Percentiles rank a stretch among this genome's conserved stretches.
These are phyloP conservation scores for Oplegnathus fasciatus DNA, from an alignment of 2,113 vertebrate species.

Conservation along the genomic window DNA sequence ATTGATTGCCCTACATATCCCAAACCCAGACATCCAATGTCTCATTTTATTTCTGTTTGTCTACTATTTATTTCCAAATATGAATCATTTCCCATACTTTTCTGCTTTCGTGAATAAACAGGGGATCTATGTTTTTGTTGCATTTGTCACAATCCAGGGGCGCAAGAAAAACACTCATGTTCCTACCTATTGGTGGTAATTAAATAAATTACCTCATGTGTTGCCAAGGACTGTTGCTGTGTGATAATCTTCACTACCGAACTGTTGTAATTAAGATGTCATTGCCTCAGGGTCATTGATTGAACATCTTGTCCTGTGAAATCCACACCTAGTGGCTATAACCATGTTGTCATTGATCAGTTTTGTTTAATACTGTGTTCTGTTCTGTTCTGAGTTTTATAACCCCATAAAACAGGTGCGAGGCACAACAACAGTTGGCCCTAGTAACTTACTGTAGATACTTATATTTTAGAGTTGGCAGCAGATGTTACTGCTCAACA, in stretches of 20 bases:
- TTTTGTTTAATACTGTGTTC: not conserved
- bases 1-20: conserved; percentile 1
- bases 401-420: not conserved
- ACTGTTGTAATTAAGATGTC: conserved; percentile 42
- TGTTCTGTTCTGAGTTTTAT: not conserved
- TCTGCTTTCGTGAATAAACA: not conserved
- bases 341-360: conserved; percentile 46
- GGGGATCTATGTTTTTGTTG: not conserved
- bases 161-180: not conserved
- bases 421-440: not conserved
- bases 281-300: conserved; percentile 47
- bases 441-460: conserved; percentile 5
- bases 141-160: not conserved
- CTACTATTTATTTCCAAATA: not conserved
- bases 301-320: conserved; percentile 34
- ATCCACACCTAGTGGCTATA: conserved; percentile 25
- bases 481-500: conserved; percentile 10
- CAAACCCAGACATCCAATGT: not conserved
- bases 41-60: not conserved
- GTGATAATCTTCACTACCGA: conserved; percentile 15
- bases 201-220: conserved; percentile 18
- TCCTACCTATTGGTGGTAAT: not conserved
- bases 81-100: not conserved
- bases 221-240: not conserved
- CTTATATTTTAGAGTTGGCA: not conserved